Conservation (phyloP, 2,797 vertebrate genomes). For the Lagorchestes hirsutus region DNA sequence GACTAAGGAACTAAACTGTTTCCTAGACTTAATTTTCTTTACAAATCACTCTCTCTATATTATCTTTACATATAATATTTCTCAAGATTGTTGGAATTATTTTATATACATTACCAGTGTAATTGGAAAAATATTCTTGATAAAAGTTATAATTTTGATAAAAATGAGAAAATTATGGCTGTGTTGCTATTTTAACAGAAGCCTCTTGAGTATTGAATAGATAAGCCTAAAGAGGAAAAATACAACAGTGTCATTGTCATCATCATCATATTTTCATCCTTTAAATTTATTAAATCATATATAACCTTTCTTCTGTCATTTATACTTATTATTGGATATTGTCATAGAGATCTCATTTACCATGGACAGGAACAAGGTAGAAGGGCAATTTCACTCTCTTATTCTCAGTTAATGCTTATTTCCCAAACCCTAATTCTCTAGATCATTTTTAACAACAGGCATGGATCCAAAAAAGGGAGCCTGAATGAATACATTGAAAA, state of each 20-base stretch:
- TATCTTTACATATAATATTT: too few species aligned
- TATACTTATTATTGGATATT: background rate
- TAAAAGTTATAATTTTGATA: background rate
- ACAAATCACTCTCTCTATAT: background rate
- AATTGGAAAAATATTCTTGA: background rate
- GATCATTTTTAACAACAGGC: background rate
- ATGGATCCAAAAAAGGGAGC: slow-evolving; percentile 13
- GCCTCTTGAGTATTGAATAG: background rate
- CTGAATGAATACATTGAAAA: background rate
- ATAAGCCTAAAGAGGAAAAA: background rate
- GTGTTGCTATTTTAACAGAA: background rate
- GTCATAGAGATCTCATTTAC: background rate
- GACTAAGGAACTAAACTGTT: background rate
- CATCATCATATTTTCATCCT: background rate
- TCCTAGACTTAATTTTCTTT: background rate
- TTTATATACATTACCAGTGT: background rate
- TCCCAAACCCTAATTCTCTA: background rate
- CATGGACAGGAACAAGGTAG: background rate
- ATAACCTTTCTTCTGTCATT: background rate
- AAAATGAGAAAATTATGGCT: background rate
- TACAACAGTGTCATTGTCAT: background rate
- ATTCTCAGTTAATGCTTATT: background rate
- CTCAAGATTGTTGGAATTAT: background rate
- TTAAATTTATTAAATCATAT: background rate
- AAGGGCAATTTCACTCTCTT: accelerated